Conservation (phyloP, 1,140 invertebrate genomes). For the Drosophila mojavensis region DNA sequence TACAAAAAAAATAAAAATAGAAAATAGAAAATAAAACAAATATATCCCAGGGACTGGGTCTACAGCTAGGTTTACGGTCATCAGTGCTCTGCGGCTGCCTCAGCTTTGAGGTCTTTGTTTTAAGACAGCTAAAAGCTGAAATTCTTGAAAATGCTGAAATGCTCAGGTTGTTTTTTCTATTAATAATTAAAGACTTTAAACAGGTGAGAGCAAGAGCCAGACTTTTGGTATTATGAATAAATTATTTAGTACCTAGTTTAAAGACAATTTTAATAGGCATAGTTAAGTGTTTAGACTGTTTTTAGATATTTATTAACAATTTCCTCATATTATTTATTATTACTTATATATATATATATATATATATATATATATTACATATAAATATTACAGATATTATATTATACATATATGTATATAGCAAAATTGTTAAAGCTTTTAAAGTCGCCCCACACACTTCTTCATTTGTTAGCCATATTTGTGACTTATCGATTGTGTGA, state of each 20-base stretch:
- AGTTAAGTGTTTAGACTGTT: neutral
- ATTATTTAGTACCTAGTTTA: neutral
- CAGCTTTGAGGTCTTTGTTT: slow-evolving; percentile 14
- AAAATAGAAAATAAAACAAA: slow-evolving; percentile 6
- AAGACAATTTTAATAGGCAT: neutral
- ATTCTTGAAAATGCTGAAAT: neutral
- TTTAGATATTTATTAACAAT: too few relatives aligned
- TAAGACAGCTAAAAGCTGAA: neutral
- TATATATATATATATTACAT: neutral
- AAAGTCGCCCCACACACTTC: too few relatives aligned
- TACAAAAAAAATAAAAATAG: slow-evolving; percentile 20
- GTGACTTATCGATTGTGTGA: neutral
- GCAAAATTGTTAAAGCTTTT: neutral
- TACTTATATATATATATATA: neutral
- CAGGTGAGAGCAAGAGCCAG: neutral
- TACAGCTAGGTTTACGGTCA: slow-evolving; percentile 41
- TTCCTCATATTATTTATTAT: too few relatives aligned
- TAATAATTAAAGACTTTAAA: neutral
- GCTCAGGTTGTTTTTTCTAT: neutral
- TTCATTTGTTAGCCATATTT: neutral
- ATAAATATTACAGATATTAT: neutral
- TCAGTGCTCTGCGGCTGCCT: slow-evolving; percentile 54
- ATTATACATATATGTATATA: neutral
- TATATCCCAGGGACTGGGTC: slow-evolving; percentile 7
- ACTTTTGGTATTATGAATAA: neutral